Conservation (phyloP, 2,113 vertebrate species). For the Callochromis pleurospilus region DNA sequence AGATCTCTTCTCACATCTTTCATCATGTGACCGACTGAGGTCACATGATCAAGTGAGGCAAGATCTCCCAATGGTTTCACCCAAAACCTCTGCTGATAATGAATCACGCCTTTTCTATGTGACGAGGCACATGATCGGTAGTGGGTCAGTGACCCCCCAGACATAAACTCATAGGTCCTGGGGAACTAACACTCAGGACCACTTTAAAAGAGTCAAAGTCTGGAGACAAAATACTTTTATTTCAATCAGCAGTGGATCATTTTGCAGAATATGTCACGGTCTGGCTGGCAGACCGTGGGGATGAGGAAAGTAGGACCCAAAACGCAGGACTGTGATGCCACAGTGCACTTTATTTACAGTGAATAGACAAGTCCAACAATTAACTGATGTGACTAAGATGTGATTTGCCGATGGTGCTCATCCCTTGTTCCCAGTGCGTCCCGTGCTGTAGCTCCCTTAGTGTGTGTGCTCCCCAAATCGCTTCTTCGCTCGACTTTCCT, state of each 20-base stretch:
- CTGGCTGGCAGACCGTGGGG: no score
- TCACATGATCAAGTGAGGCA: background rate
- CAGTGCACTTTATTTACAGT: no score
- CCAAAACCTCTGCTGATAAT: background rate
- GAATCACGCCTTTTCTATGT: background rate
- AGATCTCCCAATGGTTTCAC: background rate
- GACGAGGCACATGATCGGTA: background rate
- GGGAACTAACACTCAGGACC: background rate
- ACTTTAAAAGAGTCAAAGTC: background rate
- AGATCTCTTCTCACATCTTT: background rate
- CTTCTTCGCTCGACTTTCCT: no score
- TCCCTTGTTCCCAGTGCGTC: no score
- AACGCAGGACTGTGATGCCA: no score
- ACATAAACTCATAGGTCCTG: background rate
- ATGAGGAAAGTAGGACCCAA: no score
- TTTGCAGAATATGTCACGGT: background rate
- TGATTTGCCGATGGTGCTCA: no score
- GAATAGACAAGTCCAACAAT: no score
- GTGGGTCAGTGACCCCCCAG: background rate
- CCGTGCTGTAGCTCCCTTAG: no score
- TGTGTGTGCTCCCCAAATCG: no score
- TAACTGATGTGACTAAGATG: no score
- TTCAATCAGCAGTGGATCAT: background rate
- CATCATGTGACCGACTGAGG: background rate
- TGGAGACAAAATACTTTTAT: background rate